Evolutionary conservation across 2,888 invertebrate species (phyloP).

Genomic region (Pyrochroa serraticornis): DNA sequence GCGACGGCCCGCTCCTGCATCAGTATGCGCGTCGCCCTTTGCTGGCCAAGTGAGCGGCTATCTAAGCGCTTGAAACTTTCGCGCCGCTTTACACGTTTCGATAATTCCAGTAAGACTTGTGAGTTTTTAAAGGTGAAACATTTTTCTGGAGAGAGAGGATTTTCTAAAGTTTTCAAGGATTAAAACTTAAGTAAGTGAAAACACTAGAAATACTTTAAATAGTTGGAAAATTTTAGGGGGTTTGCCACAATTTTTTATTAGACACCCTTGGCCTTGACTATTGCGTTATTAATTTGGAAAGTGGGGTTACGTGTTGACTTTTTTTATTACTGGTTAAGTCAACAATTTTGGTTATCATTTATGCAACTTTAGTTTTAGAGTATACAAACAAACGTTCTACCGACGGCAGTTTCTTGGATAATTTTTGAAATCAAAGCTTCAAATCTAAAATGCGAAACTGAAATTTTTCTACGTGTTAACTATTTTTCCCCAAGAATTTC

Average conservation of each 20-base stretch:
- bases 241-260: not conserved
- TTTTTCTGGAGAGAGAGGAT: not conserved
- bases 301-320: too few species aligned
- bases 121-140: not conserved
- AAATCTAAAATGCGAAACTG: too few species aligned
- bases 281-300: not conserved
- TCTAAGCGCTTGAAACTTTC: not conserved
- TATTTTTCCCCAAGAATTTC: too few species aligned
- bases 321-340: too few species aligned
- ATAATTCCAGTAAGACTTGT: not conserved
- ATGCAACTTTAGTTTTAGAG: too few species aligned
- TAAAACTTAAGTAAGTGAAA: not conserved
- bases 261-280: not conserved
- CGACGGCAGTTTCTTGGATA: too few species aligned
- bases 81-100: not conserved
- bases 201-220: not conserved
- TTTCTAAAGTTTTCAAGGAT: not conserved
- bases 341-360: too few species aligned
- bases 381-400: too few species aligned
- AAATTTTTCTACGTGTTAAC: too few species aligned
- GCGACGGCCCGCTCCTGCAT: constrained; percentile 23
- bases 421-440: too few species aligned
- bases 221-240: not conserved
- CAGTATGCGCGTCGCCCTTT: constrained; percentile 29
- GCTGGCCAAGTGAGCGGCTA: constrained; percentile 4